Evolutionary conservation across 1,140 invertebrate genomes (phyloP), one percentile per base, ranked within the genome.

Genomic region (Dendroctonus valens): DNA sequence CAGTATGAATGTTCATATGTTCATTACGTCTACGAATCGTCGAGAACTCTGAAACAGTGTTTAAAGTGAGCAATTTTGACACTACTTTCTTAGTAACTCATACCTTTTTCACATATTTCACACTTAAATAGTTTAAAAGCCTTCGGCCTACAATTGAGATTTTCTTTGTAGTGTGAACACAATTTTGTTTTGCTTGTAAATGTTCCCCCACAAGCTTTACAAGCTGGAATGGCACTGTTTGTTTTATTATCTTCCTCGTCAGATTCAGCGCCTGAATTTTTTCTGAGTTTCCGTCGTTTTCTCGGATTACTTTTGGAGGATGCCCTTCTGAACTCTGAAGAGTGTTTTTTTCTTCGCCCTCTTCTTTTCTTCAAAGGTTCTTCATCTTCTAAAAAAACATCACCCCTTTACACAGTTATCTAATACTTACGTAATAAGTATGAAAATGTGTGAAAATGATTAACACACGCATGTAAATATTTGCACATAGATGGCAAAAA

Each of bases 1-100:
- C 75, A 7, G 73, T 75, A 58, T 77, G 75, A n/a, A 60, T 70
- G 41, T 73, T 74, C 76, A 74, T 87, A 83, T 49, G 82, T 64
- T 70, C 65, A 57, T 63, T 67, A 50, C 48, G 52, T 12, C 65
- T 39, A 14, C 67, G 42, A 14, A 63, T 67, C 42, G 65, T 67
- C 44, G 68, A 62, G 53, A 67, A 49, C 63, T 69, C 65, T 62
- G 41, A 54, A 51, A 62, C 14, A 59, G 26, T 59, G 15, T 15
- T 12, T 14, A 0, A 38, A 12, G 14, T 44, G 40, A 51, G 12
- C 14, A 14, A 39, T 39, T 39, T 55, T 54, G 38, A 5, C 7
- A 0, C 57, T 57, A 5, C n/a, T 0, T 41, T 26, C 54, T 50
- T 11, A 42, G 15, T 26, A 51, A 63, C 8, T 53, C 7, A 54